These are phyloP conservation scores for Philopotamus ludificatus DNA, from an alignment of 1,140 invertebrate genomes.

Conservation along the genomic window DNA sequence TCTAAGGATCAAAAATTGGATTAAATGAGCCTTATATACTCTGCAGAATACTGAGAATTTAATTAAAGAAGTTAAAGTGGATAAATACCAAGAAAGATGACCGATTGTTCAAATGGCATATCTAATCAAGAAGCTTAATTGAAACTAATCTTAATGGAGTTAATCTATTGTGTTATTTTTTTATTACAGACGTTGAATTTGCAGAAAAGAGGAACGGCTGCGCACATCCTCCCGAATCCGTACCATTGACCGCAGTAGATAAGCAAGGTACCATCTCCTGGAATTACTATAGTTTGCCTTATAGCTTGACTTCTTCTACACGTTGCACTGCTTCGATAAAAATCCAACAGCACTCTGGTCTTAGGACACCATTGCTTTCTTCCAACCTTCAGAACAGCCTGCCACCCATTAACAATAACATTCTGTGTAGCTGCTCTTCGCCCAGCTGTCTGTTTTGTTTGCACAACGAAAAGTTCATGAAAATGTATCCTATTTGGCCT, in stretches of 20 bases:
- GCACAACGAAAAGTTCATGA: background rate
- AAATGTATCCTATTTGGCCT: slow-evolving; percentile 7
- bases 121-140: too few relatives aligned
- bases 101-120: too few relatives aligned
- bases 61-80: too few relatives aligned
- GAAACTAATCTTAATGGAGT: too few relatives aligned
- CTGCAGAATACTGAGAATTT: too few relatives aligned
- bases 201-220: slow-evolving; percentile 26
- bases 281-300: slow-evolving; percentile 17
- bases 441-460: slow-evolving; percentile 21
- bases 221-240: slow-evolving; percentile 3
- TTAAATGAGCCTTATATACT: too few relatives aligned
- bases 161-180: too few relatives aligned
- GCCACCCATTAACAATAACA: background rate
- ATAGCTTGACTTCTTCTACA: slow-evolving; percentile 1
- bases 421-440: slow-evolving; percentile 11
- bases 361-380: slow-evolving; percentile 11
- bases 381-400: background rate
- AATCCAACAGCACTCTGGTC: background rate
- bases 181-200: slow-evolving; percentile 20
- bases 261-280: slow-evolving; percentile 28
- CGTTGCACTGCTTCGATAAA: background rate
- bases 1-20: too few relatives aligned
- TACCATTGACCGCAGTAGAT: slow-evolving; percentile 20
- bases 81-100: too few relatives aligned